These are phyloP conservation scores for Agrochola macilenta DNA, from an alignment of 2,888 invertebrate species.

Conservation along the genomic window DNA sequence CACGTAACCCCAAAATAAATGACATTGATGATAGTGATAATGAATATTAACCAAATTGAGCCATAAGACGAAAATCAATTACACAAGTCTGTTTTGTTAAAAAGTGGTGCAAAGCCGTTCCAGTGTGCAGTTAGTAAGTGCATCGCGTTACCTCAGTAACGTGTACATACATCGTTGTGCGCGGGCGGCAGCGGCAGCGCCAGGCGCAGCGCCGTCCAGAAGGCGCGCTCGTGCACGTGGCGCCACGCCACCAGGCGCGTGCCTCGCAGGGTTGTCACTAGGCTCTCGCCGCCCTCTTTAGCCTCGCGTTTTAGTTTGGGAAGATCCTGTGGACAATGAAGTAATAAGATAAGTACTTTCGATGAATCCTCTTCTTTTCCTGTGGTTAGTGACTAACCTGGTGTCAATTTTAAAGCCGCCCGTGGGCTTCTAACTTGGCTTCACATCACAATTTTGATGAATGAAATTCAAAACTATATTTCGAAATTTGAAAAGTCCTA, in stretches of 20 bases:
- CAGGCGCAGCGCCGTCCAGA: slow-evolving; percentile 92
- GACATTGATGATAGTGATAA: background rate
- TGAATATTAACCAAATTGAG: background rate
- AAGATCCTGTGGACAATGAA: slow-evolving; percentile 87
- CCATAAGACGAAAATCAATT: background rate
- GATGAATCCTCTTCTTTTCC: too few relatives aligned
- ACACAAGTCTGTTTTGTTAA: background rate
- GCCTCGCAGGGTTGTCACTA: slow-evolving; percentile 84
- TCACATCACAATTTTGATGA: background rate
- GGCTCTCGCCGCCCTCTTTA: slow-evolving; percentile 89
- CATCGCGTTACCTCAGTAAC: slow-evolving; percentile 56
- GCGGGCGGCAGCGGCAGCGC: slow-evolving; percentile 91
- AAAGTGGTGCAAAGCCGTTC: slow-evolving; percentile 16
- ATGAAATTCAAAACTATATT: background rate
- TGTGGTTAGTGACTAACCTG: too few relatives aligned
- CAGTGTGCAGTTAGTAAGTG: slow-evolving; percentile 22
- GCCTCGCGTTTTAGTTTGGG: slow-evolving; percentile 89
- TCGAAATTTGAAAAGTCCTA: too few relatives aligned
- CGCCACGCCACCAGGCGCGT: slow-evolving; percentile 89
- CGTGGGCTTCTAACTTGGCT: too few relatives aligned
- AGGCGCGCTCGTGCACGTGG: slow-evolving; percentile 89
- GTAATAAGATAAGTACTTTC: too few relatives aligned
- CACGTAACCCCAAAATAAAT: background rate
- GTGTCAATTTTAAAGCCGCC: too few relatives aligned
- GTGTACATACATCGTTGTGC: slow-evolving; percentile 64